A percentile compares a stretch with the other conserved stretches of the same genome.
phyloP scores from a whole-genome alignment of 2,797 vertebrate genomes.

The Champsocephalus gunnari region DNA sequence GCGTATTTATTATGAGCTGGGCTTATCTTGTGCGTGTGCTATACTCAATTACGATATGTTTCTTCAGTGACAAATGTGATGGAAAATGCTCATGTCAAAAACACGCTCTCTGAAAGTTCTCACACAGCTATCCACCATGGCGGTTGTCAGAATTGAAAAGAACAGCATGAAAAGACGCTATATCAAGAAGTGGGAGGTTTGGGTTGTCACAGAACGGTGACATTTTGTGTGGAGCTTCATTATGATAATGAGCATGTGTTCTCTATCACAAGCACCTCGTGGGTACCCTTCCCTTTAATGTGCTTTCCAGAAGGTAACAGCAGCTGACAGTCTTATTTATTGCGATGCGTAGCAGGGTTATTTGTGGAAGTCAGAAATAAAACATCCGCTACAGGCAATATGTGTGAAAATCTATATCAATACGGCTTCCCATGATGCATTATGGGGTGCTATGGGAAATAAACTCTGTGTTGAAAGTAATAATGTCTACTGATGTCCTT shows the following conservation, averaged over 20 bases:
- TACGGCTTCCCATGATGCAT: constrained; percentile 54
- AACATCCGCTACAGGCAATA: constrained; percentile 54
- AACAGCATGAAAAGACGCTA: constrained; percentile 19
- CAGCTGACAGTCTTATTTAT: constrained; percentile 76
- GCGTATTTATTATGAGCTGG: constrained; percentile 56
- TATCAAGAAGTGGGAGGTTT: constrained; percentile 58
- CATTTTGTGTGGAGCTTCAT: constrained; percentile 61
- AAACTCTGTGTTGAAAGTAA: constrained; percentile 61
- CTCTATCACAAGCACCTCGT: constrained; percentile 55
- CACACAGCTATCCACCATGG: constrained; percentile 20
- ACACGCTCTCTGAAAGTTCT: constrained; percentile 36
- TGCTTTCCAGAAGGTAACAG: constrained; percentile 68
- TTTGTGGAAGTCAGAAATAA: constrained; percentile 73
- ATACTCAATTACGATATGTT: constrained; percentile 48
- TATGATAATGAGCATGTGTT: constrained; percentile 74
- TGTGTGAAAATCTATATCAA: constrained; percentile 63
- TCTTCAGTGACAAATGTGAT: constrained; percentile 62
- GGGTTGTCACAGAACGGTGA: constrained; percentile 64
- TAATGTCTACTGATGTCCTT: constrained; percentile 40
- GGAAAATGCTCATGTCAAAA: constrained; percentile 54
- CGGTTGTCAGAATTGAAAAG: constrained; percentile 33
- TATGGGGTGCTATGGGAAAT: constrained; percentile 66
- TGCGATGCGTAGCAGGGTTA: constrained; percentile 68
- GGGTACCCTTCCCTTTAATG: constrained; percentile 66
- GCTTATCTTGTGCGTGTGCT: constrained; percentile 48